A percentile compares a stretch with the other conserved stretches of the same genome.
phyloP scores from a whole-genome alignment of 2,888 invertebrate genomes.

The Erebia ligea region DNA sequence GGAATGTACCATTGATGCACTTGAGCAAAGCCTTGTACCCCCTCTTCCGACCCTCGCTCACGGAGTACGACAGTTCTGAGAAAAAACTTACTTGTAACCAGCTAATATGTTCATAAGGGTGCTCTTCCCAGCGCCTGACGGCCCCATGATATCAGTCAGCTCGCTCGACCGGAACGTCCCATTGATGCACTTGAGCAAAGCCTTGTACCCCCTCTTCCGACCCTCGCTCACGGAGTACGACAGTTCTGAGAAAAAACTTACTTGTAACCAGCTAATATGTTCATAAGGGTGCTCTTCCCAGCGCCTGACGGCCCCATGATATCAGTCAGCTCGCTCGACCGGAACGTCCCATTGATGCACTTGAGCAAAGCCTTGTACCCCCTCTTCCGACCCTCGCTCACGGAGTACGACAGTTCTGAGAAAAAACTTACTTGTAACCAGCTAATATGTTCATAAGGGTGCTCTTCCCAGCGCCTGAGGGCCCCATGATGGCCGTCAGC shows the following conservation, averaged over 20 bases:
- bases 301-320: conserved; percentile 97
- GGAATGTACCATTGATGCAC: conserved; percentile 93
- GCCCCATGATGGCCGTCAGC: conserved; percentile 97
- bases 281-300: conserved; percentile 93
- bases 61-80: conserved; percentile 93
- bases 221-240: conserved; percentile 95
- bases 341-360: conserved; percentile 93
- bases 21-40: conserved; percentile 94
- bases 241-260: conserved; percentile 87
- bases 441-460: conserved; percentile 95
- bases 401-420: conserved; percentile 93
- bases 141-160: conserved; percentile 97
- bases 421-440: conserved; percentile 91
- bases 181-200: conserved; percentile 93
- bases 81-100: conserved; percentile 92
- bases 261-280: conserved; percentile 94
- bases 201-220: too few species aligned
- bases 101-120: conserved; percentile 95
- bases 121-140: conserved; percentile 91
- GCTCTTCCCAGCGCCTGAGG: conserved; percentile 91
- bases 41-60: conserved; percentile 91
- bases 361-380: too few species aligned
- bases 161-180: conserved; percentile 96
- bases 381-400: conserved; percentile 91
- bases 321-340: conserved; percentile 95